These are phyloP conservation scores for Neoitamus cyanurus DNA, from an alignment of 2,888 invertebrate species.

Conservation along the genomic window DNA sequence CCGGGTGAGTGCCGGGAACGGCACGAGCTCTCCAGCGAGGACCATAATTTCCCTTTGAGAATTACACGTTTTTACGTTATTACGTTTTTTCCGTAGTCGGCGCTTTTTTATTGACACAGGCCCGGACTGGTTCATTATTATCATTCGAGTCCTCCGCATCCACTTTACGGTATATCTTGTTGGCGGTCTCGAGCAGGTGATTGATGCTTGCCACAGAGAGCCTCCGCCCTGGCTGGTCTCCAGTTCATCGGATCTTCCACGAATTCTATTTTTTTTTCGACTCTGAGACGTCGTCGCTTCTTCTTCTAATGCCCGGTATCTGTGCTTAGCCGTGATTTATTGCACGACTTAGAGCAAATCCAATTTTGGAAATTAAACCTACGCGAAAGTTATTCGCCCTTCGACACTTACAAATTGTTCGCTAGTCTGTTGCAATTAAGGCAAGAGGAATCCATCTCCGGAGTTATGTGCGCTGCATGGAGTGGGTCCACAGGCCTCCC, in stretches of 20 bases:
- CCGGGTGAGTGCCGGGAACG: background rate
- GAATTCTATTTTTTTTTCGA: background rate
- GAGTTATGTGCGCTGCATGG: background rate
- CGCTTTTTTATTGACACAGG: background rate
- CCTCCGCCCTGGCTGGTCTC: background rate
- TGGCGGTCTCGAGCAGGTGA: background rate
- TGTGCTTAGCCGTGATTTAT: background rate
- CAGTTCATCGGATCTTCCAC: background rate
- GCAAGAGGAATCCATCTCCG: background rate
- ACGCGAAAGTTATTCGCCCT: background rate
- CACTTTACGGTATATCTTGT: background rate
- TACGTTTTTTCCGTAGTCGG: background rate
- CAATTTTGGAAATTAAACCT: slow-evolving; percentile 5
- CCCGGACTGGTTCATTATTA: background rate
- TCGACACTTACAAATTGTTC: background rate
- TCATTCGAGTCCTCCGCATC: background rate
- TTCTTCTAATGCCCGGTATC: background rate
- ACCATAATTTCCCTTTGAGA: background rate
- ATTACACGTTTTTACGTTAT: background rate
- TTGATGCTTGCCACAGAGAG: background rate
- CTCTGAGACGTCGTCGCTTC: background rate
- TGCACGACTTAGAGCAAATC: background rate
- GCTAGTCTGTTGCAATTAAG: background rate
- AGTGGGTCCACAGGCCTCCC: background rate
- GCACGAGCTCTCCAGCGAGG: background rate